A percentile compares a stretch with the other conserved stretches of the same genome.
phyloP scores from a whole-genome alignment of 2,113 vertebrate genomes.

The Channa argus region DNA sequence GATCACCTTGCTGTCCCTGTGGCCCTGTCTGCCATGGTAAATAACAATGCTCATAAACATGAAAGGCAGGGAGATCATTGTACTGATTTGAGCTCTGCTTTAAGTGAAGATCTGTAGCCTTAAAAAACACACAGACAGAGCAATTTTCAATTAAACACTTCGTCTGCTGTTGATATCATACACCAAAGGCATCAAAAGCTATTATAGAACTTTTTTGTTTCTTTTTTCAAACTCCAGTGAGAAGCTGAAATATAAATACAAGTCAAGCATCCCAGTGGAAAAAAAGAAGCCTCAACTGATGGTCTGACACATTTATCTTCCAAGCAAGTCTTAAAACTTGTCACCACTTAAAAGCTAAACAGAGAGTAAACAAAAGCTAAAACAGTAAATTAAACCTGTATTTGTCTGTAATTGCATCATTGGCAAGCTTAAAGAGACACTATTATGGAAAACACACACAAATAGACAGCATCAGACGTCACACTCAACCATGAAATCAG shows the following conservation, averaged over 20 bases:
- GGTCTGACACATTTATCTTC: no score
- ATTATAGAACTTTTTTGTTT: background rate
- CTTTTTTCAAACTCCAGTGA: background rate
- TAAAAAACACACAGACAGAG: constrained; percentile 21
- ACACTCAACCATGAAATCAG: no score
- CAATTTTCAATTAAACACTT: constrained; percentile 38
- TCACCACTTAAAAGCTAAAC: no score
- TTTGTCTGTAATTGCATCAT: no score
- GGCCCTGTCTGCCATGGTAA: constrained; percentile 62
- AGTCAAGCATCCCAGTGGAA: no score
- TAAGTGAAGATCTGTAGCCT: constrained; percentile 56
- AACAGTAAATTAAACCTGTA: no score
- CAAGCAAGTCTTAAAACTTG: no score
- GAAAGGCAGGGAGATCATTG: constrained; percentile 65
- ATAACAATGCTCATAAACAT: constrained; percentile 72
- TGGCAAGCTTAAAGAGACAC: no score
- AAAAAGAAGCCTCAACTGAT: no score
- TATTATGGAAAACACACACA: no score
- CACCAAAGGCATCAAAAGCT: constrained; percentile 1
- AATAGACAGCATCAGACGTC: no score
- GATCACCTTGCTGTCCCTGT: constrained; percentile 58
- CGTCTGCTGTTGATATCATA: constrained; percentile 21
- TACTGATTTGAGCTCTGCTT: constrained; percentile 62
- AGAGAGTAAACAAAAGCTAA: no score
- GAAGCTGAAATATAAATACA: background rate